Base-by-base conservation (phyloP, 1,140 invertebrate genomes). In the Onthophagus taurus region DNA sequence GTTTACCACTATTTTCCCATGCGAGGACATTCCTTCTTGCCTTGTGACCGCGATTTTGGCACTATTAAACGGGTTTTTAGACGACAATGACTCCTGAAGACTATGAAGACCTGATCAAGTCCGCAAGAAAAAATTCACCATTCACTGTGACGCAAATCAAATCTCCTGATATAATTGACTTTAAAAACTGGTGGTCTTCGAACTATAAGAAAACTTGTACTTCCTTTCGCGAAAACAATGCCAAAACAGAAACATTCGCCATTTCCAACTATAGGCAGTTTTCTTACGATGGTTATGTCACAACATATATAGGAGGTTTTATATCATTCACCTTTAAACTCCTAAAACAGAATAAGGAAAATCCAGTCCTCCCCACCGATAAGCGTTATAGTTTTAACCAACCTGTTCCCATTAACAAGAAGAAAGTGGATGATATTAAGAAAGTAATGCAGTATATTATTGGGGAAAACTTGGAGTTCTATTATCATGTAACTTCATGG, bases 21-120 rank as follows among this genome's bases (percentile, higher is more conserved):
- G 19, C 42, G 53, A 31, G 59, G 56, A n/a, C 56, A 63, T 48
- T 57, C 54, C 19, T 64, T 59, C 45, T 49, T 61, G 16, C 55
- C 50, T 1, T 58, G 56, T 38, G 59, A 65, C 38, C 35, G 57
- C 20, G 49, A 59, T 31, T n/a, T n/a, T n/a, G n/a, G n/a, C n/a
- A n/a, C n/a, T n/a, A n/a, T n/a, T n/a, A n/a, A n/a, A n/a, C n/a
- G 52, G 39, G 45, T 55, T 45, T 33, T 16, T 5, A 33, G 31
- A 13, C 53, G 42, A 50, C 58, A 19, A 55, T 50, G 33, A 23
- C 47, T 35, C 47, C 51, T 31, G 42, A 50, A 33, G 47, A 57
- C 23, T 53, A 52, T 37, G 45, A 55, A 33, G 35, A 42, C 33
- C 45, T 52, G 38, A 55, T 57, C 45, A 33, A 34, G 33, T 23